Evolutionary conservation across 2,888 invertebrate species (phyloP), one percentile per base, ranked within the genome.

Genomic region (Tetheella fluctuosa): DNA sequence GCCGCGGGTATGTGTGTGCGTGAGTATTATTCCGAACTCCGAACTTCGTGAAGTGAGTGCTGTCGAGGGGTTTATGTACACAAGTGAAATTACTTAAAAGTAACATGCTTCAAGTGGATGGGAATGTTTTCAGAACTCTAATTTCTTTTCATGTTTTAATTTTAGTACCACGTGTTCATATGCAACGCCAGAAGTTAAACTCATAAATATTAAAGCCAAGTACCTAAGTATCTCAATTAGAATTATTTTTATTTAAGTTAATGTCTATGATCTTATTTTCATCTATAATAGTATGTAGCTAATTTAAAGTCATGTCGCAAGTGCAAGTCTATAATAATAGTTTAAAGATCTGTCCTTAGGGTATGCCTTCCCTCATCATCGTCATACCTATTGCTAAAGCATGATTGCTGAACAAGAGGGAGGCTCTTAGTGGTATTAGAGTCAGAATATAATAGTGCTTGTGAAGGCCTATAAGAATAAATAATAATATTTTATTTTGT

Each of bases 71-170:
- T 87, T 89, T 88, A 90, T 88, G 88, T 87, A 88, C 85, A 87
- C 83, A 84, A 86, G 88, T 89, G 83, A 89, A 91, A 88, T 91
- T 88, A 89, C 88, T 91, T 86, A 84, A 89, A 90, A 86, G 85
- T 85, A 85, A 86, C 84, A 80, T 81, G 83, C 83, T 83, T 90
- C 89, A 91, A 91, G 91, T 90, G 90, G 89, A 82, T 88, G 87
- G 84, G 86, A 85, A 86, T 81, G 77, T 84, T 86, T 83, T 83
- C 80, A 77, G 74, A 82, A 83, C 83, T 82, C 78, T n/a, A 82
- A 86, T 87, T 48, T 83, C 70, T 79, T 77, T 79, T 73, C 73
- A 71, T 64, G 59, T 72, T 74, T 73, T 74, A 73, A 73, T 70
- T 77, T 77, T 77, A 74, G 73, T 74, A 74, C 73, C 76, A 73